Conservation (phyloP, 2,113 vertebrate genomes). For the Hucho hucho region DNA sequence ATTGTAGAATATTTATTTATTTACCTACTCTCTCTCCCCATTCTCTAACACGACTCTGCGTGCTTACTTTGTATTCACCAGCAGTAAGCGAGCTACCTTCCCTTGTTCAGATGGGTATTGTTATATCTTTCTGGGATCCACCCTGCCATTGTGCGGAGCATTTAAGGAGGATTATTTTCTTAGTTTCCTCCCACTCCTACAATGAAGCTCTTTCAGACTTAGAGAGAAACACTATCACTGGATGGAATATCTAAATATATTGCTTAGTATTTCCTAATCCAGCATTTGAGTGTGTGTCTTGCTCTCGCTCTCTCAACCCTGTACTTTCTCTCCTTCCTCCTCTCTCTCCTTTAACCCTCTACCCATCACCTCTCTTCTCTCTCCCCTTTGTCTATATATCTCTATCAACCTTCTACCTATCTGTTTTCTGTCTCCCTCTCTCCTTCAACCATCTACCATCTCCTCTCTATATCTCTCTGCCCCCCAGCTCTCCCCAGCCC, state of each 20-base stretch:
- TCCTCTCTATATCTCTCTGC: neutral
- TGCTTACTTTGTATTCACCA: neutral
- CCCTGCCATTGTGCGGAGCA: no score
- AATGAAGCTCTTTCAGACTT: no score
- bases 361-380: neutral
- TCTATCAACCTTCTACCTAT: neutral
- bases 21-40: neutral
- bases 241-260: no score
- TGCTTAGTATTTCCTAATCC: neutral
- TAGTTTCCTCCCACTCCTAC: no score
- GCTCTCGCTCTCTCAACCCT: neutral
- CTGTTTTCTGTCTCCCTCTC: slow-evolving; percentile 4
- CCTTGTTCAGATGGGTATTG: neutral
- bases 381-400: neutral
- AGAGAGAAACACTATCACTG: no score
- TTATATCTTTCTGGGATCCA: neutral
- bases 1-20: neutral
- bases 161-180: no score
- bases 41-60: neutral
- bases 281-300: neutral
- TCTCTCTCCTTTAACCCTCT: neutral
- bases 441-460: neutral
- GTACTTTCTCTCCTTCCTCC: neutral
- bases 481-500: slow-evolving; percentile 79
- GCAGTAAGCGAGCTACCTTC: neutral